A percentile compares a stretch with the other conserved stretches of the same genome.
phyloP scores from a whole-genome alignment of 1,140 invertebrate genomes.

The Sinonovacula constricta region DNA sequence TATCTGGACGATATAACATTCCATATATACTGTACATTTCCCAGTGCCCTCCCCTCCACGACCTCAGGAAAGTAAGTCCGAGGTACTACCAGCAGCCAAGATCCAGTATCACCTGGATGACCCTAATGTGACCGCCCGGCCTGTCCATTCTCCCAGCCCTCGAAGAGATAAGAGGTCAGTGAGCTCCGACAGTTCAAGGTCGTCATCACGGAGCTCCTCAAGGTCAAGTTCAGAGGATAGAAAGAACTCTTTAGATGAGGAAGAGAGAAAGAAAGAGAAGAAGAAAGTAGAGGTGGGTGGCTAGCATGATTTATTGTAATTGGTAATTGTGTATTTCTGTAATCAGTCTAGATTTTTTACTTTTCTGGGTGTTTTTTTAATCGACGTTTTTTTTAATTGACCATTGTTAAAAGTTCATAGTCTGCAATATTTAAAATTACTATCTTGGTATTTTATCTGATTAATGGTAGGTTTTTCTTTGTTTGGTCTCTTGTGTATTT shows the following conservation, averaged over 20 bases:
- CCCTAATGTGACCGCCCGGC: conserved; percentile 42
- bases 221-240: conserved; percentile 39
- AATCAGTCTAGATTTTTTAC: no score
- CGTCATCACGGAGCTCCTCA: conserved; percentile 1
- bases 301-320: no score
- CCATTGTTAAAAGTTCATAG: no score
- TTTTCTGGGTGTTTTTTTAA: no score
- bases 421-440: no score
- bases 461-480: no score
- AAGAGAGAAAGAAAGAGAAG: conserved; percentile 46
- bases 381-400: no score
- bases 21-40: no score
- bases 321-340: no score
- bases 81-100: conserved; percentile 35
- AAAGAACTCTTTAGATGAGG: conserved; percentile 7
- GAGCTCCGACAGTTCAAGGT: conserved; percentile 43
- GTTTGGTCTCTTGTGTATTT: no score
- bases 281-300: conserved; percentile 44
- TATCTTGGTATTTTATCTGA: no score
- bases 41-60: conserved; percentile 18
- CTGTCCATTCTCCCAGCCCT: conserved; percentile 26
- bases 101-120: conserved; percentile 53
- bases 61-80: conserved; percentile 26
- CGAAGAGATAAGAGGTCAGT: conserved; percentile 29
- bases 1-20: no score